Evolutionary conservation across 2,797 vertebrate genomes (phyloP).

Genomic region (Gastrophryne carolinensis): DNA sequence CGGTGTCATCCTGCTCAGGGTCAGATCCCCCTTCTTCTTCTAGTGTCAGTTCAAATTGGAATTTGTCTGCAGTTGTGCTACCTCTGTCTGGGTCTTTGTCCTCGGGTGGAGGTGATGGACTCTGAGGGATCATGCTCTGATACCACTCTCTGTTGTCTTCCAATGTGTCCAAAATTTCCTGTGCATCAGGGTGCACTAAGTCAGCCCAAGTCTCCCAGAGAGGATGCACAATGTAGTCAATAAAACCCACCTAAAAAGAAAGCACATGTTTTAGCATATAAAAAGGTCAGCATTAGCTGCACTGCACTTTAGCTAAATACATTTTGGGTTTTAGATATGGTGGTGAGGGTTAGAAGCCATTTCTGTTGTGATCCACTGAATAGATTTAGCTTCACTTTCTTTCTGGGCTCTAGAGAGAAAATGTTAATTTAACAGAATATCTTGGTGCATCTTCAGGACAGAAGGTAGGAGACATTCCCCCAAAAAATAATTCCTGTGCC

Average conservation of each 20-base stretch:
- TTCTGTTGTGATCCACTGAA: too few relatives aligned
- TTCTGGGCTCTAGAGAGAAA: too few relatives aligned
- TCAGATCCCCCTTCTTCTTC: conserved; percentile 77
- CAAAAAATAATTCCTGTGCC: too few relatives aligned
- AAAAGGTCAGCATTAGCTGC: background rate
- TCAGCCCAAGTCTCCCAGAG: conserved; percentile 95
- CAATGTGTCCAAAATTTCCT: conserved; percentile 87
- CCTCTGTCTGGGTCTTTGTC: conserved; percentile 54
- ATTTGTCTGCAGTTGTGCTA: conserved; percentile 68
- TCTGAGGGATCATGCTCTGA: conserved; percentile 89
- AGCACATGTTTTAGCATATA: background rate
- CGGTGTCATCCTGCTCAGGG: conserved; percentile 67
- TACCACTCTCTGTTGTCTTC: conserved; percentile 95
- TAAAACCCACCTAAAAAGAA: conserved; percentile 82
- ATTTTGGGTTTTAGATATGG: background rate
- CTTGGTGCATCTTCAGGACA: too few relatives aligned
- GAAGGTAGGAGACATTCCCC: too few relatives aligned
- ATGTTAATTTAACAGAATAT: too few relatives aligned
- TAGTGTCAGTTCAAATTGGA: conserved; percentile 84
- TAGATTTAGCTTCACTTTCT: too few relatives aligned
- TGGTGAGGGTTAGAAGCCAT: too few relatives aligned
- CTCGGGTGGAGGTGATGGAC: conserved; percentile 73
- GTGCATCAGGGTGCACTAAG: conserved; percentile 88
- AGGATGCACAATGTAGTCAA: conserved; percentile 90
- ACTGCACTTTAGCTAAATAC: background rate